These are phyloP conservation scores for Geotrypetes seraphini DNA, from an alignment of 2,797 vertebrate species.

Conservation along the genomic window DNA sequence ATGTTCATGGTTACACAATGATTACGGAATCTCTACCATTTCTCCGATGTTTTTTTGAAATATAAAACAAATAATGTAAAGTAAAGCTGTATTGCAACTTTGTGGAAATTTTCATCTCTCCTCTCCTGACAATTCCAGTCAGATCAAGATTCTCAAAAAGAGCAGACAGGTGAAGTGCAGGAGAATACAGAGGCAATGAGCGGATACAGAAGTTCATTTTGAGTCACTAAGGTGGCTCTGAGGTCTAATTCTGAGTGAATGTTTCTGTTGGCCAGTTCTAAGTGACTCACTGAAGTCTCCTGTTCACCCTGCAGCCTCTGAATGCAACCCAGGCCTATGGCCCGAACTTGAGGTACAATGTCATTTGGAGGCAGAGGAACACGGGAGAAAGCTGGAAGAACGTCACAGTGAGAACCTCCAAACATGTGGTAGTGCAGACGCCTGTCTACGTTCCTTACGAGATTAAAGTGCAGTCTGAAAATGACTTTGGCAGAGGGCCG, in stretches of 20 bases:
- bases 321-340: slow-evolving; percentile 79
- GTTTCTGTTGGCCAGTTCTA: not conserved
- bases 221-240: not conserved
- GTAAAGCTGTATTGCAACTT: no score
- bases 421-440: slow-evolving; percentile 67
- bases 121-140: no score
- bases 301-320: slow-evolving; percentile 45
- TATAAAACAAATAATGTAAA: no score
- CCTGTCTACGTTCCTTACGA: slow-evolving; percentile 84
- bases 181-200: not conserved
- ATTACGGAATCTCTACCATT: no score
- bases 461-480: slow-evolving; percentile 83
- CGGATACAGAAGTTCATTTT: no score
- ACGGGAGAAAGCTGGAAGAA: slow-evolving; percentile 70
- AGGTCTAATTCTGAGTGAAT: no score
- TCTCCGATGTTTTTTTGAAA: no score
- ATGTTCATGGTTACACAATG: no score
- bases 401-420: slow-evolving; percentile 51
- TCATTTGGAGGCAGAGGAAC: slow-evolving; percentile 76
- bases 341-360: slow-evolving; percentile 73
- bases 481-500: slow-evolving; percentile 76
- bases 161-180: no score
- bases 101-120: no score
- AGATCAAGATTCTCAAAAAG: no score
- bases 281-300: no score